Evolutionary conservation across 2,113 vertebrate species (phyloP).

Genomic region (Tichodroma muraria): DNA sequence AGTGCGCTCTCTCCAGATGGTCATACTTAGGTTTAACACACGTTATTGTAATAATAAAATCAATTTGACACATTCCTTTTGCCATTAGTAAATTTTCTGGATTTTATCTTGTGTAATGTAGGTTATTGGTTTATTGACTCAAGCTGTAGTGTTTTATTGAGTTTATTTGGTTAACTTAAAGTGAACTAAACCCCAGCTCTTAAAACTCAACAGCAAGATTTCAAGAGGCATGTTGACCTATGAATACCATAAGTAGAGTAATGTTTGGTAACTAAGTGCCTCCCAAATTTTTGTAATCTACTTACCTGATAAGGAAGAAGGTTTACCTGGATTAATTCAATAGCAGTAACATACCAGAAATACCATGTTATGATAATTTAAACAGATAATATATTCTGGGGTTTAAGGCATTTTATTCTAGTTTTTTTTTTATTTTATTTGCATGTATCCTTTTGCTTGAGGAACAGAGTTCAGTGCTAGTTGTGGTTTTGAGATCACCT

Average conservation of each 20-base stretch:
- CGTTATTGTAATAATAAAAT: not conserved
- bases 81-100: not conserved
- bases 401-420: not conserved
- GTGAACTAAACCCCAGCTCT: not conserved
- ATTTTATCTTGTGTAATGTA: not conserved
- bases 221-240: not conserved
- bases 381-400: not conserved
- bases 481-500: not conserved
- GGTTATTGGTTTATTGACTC: not conserved
- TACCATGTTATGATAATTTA: not conserved
- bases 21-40: not conserved
- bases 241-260: not conserved
- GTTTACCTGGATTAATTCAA: not conserved
- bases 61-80: not conserved
- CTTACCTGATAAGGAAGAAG: not conserved
- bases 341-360: not conserved
- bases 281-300: not conserved
- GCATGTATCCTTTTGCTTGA: not conserved
- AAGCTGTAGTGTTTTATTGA: not conserved
- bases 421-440: not conserved
- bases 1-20: not conserved
- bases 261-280: not conserved
- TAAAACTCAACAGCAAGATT: not conserved
- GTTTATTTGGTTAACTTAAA: not conserved
- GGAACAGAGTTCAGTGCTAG: not conserved